A percentile compares a stretch with the other conserved stretches of the same genome.
These are phyloP conservation scores for Decapterus maruadsi DNA, from an alignment of 2,797 vertebrate species.

Conservation along the genomic window DNA sequence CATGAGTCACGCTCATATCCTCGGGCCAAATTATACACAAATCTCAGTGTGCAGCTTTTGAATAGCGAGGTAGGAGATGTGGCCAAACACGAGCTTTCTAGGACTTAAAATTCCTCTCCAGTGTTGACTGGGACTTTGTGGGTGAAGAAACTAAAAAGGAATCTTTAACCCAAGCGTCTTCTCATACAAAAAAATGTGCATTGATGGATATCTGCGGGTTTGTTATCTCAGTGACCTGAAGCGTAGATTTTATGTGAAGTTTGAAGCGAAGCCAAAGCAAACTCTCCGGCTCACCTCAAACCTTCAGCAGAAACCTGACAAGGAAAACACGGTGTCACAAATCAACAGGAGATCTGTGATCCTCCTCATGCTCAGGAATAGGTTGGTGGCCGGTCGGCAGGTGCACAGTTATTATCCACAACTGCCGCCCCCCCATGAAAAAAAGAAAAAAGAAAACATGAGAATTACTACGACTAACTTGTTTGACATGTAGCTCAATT, in stretches of 20 bases:
- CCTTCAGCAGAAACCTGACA: constrained; percentile 3
- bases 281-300: not conserved
- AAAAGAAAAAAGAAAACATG: constrained; percentile 7
- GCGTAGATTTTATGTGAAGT: constrained; percentile 29
- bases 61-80: constrained; percentile 31
- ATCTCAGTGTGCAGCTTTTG: constrained; percentile 48
- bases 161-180: constrained; percentile 38
- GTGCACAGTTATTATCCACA: constrained; percentile 45
- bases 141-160: constrained; percentile 33
- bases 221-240: constrained; percentile 48
- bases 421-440: not conserved
- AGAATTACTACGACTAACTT: constrained; percentile 42
- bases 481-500: constrained; percentile 46
- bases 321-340: constrained; percentile 9
- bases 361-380: not conserved
- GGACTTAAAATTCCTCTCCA: constrained; percentile 55
- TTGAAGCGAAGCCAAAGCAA: constrained; percentile 23
- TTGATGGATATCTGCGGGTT: constrained; percentile 34
- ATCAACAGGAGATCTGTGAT: constrained; percentile 4
- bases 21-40: constrained; percentile 71
- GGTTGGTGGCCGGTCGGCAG: constrained; percentile 36
- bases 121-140: constrained; percentile 26
- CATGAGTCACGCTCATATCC: constrained; percentile 66
- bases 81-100: constrained; percentile 29
- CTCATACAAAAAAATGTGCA: constrained; percentile 19